phyloP scores from a whole-genome alignment of 2,113 vertebrate species.

The Eidolon helvum region DNA sequence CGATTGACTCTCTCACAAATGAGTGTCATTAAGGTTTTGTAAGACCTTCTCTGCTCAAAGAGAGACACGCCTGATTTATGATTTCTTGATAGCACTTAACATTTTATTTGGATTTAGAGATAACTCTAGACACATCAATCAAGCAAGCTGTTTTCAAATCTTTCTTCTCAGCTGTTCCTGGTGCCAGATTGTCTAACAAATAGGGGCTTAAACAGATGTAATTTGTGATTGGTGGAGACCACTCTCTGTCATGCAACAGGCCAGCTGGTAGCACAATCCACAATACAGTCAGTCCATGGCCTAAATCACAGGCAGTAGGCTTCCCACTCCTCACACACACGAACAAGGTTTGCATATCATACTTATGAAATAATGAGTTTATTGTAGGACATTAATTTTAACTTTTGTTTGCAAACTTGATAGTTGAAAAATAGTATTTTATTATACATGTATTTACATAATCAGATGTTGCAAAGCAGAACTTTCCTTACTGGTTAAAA shows the following conservation, averaged over 20 bases:
- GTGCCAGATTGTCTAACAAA: slow-evolving; percentile 76
- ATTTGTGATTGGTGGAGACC: slow-evolving; percentile 53
- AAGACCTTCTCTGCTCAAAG: slow-evolving; percentile 12
- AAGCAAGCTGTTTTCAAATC: slow-evolving; percentile 62
- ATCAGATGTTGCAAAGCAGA: background rate
- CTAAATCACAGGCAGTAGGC: background rate
- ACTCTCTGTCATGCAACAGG: slow-evolving; percentile 22
- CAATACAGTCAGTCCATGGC: background rate
- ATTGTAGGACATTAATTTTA: background rate
- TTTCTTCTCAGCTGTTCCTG: slow-evolving; percentile 73
- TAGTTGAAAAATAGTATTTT: background rate
- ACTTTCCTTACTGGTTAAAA: background rate
- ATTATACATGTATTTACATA: background rate
- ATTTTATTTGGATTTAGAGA: slow-evolving; percentile 72
- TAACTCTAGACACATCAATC: slow-evolving; percentile 58
- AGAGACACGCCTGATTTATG: slow-evolving; percentile 50
- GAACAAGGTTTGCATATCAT: background rate
- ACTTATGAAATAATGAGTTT: background rate
- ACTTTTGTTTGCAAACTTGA: background rate
- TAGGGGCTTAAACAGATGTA: slow-evolving; percentile 66
- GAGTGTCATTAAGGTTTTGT: background rate
- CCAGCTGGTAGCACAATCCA: slow-evolving; percentile 60
- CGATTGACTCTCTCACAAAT: background rate
- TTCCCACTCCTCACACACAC: background rate
- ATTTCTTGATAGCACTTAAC: slow-evolving; percentile 66